Percentiles rank a stretch among this genome's conserved stretches.
Conservation (phyloP, 2,113 vertebrate species). For the Sinocyclocheilus grahami region DNA sequence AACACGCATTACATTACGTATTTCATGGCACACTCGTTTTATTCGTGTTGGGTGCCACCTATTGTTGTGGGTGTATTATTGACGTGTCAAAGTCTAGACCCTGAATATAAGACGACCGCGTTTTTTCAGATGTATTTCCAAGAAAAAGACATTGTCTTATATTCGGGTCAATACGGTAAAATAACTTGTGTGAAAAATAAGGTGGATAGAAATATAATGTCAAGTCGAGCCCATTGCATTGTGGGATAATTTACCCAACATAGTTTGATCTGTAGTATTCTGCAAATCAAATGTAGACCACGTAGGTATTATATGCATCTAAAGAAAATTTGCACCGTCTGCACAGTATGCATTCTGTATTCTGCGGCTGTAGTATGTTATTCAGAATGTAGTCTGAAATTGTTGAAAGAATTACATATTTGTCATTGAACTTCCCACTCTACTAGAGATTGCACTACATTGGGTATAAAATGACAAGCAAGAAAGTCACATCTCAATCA, state of each 20-base stretch:
- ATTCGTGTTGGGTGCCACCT: no score
- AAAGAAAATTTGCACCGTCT: background rate
- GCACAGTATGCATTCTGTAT: background rate
- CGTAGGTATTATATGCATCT: background rate
- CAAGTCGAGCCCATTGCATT: background rate
- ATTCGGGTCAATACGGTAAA: no score
- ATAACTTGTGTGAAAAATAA: no score
- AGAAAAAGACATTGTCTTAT: no score
- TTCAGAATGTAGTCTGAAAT: background rate
- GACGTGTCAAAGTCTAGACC: no score
- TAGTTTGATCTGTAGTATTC: background rate
- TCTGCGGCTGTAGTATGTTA: background rate
- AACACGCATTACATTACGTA: no score
- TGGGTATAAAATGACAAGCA: background rate
- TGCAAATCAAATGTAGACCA: no score
- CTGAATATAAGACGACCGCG: no score
- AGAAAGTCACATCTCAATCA: background rate
- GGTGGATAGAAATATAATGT: no score
- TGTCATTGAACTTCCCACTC: background rate
- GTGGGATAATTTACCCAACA: background rate
- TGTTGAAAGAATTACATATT: background rate
- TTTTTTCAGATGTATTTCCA: no score
- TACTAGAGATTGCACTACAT: background rate
- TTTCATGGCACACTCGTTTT: no score
- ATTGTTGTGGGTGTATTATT: no score